Percentiles rank a stretch among this genome's conserved stretches.
These are phyloP conservation scores for Diadumene lineata DNA, from an alignment of 92 coral and sea anemone genomes.

Conservation along the genomic window DNA sequence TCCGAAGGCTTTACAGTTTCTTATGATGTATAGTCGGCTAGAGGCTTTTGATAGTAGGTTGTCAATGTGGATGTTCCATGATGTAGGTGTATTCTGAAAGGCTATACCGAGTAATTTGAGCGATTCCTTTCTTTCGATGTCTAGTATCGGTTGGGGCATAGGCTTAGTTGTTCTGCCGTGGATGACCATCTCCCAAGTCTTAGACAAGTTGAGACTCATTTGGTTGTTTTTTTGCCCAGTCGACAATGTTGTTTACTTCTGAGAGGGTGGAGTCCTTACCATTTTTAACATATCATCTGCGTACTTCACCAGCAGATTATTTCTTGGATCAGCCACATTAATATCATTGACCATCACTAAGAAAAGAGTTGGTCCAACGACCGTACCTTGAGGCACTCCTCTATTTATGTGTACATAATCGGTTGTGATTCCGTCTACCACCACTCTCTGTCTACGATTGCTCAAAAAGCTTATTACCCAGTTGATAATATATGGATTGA, in stretches of 20 bases:
- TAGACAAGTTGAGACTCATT: too few species aligned
- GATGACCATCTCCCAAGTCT: too few species aligned
- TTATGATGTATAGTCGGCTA: too few species aligned
- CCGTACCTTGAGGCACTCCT: constrained; percentile 45
- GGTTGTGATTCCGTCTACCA: not conserved
- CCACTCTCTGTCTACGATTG: constrained; percentile 2
- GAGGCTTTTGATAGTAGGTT: too few species aligned
- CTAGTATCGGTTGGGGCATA: too few species aligned
- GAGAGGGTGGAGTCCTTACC: not conserved
- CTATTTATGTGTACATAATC: constrained; percentile 23
- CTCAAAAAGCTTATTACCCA: not conserved
- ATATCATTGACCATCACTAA: constrained; percentile 33
- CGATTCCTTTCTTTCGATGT: too few species aligned
- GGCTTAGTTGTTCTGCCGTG: too few species aligned
- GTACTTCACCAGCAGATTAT: constrained; percentile 18
- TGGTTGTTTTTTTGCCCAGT: too few species aligned
- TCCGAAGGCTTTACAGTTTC: too few species aligned
- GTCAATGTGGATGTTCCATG: too few species aligned
- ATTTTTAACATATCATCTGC: constrained; percentile 25
- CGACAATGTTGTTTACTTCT: not conserved
- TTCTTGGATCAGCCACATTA: not conserved
- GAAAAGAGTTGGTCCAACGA: constrained; percentile 26
- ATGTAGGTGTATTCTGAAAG: too few species aligned
- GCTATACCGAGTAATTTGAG: too few species aligned
- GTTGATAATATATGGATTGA: constrained; percentile 10